These are phyloP conservation scores for Schizopygopsis pylzovi DNA, from an alignment of 2,797 vertebrate species.

Conservation along the genomic window DNA sequence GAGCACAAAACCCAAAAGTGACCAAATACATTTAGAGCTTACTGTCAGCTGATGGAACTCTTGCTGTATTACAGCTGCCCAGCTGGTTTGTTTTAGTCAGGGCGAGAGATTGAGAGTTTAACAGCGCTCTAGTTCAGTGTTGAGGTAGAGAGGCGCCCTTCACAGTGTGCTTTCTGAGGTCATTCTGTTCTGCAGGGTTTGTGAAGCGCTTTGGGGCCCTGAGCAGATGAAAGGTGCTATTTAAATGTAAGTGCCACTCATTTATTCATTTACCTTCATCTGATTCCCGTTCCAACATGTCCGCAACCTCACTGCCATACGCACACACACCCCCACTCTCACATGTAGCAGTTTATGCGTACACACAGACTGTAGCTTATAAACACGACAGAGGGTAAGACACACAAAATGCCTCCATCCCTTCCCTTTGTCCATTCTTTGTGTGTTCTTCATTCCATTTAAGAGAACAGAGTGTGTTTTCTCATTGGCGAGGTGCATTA, in stretches of 20 bases:
- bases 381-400: constrained; percentile 58
- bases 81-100: constrained; percentile 45
- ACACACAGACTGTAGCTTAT: constrained; percentile 66
- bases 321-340: constrained; percentile 59
- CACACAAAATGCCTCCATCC: constrained; percentile 60
- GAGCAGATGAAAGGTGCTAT: constrained; percentile 90
- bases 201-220: constrained; percentile 88
- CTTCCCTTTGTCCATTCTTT: constrained; percentile 70
- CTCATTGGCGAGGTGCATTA: constrained; percentile 32
- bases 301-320: constrained; percentile 63
- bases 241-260: constrained; percentile 90
- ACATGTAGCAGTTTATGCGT: constrained; percentile 48
- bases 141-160: constrained; percentile 76
- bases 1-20: constrained; percentile 10
- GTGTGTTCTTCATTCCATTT: constrained; percentile 53
- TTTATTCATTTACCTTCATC: constrained; percentile 86
- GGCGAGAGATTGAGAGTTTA: constrained; percentile 21
- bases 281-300: constrained; percentile 75
- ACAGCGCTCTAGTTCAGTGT: constrained; percentile 65
- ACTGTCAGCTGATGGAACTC: constrained; percentile 8
- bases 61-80: constrained; percentile 42
- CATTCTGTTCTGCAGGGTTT: constrained; percentile 90
- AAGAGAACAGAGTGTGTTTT: constrained; percentile 34
- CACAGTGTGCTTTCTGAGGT: constrained; percentile 85
- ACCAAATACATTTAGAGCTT: not conserved